Conservation (phyloP, 2,113 vertebrate genomes). For the Dromiciops gliroides region DNA sequence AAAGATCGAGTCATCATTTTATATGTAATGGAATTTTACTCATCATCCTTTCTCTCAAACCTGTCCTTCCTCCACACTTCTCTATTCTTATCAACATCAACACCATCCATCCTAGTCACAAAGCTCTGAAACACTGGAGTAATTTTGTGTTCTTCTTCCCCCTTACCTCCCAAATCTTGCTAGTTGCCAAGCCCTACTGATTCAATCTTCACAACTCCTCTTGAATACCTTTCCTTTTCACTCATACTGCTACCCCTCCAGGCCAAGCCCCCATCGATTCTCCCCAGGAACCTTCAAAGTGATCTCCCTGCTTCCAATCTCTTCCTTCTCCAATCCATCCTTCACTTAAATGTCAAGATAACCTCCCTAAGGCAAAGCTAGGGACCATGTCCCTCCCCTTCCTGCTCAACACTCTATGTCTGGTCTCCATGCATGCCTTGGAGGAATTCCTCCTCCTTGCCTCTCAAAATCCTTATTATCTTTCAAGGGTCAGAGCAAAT, state of each 20-base stretch:
- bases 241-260: neutral
- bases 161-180: neutral
- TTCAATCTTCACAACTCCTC: neutral
- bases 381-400: too few species aligned
- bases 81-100: neutral
- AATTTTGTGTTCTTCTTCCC: neutral
- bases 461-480: neutral
- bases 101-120: neutral
- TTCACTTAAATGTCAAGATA: too few species aligned
- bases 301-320: neutral
- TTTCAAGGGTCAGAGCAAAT: neutral
- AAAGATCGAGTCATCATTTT: neutral
- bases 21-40: neutral
- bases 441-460: neutral
- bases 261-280: neutral
- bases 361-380: too few species aligned
- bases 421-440: neutral
- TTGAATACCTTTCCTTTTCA: neutral
- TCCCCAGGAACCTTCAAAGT: neutral
- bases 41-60: neutral
- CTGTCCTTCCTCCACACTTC: neutral
- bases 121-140: neutral
- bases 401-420: neutral
- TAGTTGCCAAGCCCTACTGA: neutral
- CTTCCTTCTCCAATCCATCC: too few species aligned